These are phyloP conservation scores for Bombylius major DNA, from an alignment of 2,888 invertebrate species.

Conservation along the genomic window DNA sequence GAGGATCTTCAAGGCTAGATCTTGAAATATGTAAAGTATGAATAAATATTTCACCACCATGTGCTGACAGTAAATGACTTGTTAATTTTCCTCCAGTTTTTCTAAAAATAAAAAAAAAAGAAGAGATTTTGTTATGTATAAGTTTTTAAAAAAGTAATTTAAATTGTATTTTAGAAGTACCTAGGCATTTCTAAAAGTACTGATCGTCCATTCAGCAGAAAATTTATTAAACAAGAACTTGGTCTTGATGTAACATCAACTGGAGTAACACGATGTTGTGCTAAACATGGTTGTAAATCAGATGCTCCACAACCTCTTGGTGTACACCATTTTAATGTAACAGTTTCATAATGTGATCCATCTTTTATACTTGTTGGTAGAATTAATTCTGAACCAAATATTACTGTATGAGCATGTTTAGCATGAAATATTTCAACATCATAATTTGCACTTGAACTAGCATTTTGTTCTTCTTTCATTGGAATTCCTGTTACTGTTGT, in stretches of 20 bases:
- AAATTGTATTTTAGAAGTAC: slow-evolving; percentile 19
- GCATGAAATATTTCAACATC: slow-evolving; percentile 96
- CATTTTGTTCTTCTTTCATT: slow-evolving; percentile 99
- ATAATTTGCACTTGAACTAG: slow-evolving; percentile 94
- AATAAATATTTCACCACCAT: slow-evolving; percentile 92
- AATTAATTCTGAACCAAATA: slow-evolving; percentile 52
- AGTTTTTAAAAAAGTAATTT: neutral
- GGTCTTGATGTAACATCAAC: slow-evolving; percentile 94
- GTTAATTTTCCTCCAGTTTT: slow-evolving; percentile 78
- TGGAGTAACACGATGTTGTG: slow-evolving; percentile 83
- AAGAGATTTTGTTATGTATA: neutral
- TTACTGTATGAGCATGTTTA: slow-evolving; percentile 68
- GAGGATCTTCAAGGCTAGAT: slow-evolving; percentile 85
- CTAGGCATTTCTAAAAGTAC: slow-evolving; percentile 83
- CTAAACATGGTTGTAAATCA: slow-evolving; percentile 71
- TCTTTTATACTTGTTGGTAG: slow-evolving; percentile 50
- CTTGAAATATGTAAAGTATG: slow-evolving; percentile 77
- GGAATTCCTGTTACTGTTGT: slow-evolving; percentile 98
- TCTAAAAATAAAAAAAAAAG: slow-evolving; percentile 22
- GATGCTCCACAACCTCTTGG: slow-evolving; percentile 74
- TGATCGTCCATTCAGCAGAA: slow-evolving; percentile 86
- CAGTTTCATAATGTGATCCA: slow-evolving; percentile 65
- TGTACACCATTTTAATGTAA: slow-evolving; percentile 92
- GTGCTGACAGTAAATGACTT: slow-evolving; percentile 84
- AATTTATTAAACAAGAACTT: slow-evolving; percentile 93